Conservation (phyloP, 2,888 invertebrate species). For the Leptogaster cylindrica region DNA sequence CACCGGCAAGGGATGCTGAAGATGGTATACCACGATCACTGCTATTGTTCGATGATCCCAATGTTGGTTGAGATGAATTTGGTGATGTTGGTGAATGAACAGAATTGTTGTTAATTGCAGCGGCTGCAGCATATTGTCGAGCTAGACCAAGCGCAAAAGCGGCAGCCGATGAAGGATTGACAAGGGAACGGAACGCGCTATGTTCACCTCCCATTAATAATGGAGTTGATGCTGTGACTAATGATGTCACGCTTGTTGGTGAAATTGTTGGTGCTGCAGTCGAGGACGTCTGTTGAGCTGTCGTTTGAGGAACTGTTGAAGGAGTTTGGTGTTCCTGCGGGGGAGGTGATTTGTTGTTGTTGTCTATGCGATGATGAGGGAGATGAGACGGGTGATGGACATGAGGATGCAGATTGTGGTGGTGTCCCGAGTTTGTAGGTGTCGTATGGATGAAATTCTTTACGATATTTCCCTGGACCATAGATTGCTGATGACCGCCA, state of each 20-base stretch:
- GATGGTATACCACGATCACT: conserved; percentile 1
- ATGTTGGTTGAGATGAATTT: conserved; percentile 11
- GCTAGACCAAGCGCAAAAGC: conserved; percentile 62
- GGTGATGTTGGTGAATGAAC: conserved; percentile 31
- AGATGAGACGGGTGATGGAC: conserved; percentile 40
- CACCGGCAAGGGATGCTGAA: neutral
- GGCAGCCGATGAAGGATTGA: conserved; percentile 69
- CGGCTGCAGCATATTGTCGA: conserved; percentile 54
- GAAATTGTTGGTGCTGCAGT: conserved; percentile 51
- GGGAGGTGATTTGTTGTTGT: conserved; percentile 33
- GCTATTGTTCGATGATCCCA: conserved; percentile 13
- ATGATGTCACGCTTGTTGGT: conserved; percentile 53
- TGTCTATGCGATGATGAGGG: conserved; percentile 49
- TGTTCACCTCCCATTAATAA: conserved; percentile 86
- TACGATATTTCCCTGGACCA: conserved; percentile 50
- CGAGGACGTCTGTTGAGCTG: conserved; percentile 37
- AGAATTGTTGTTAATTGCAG: conserved; percentile 47
- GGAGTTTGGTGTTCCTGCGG: conserved; percentile 39
- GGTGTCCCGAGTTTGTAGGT: conserved; percentile 35
- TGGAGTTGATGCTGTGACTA: conserved; percentile 63
- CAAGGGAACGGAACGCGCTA: conserved; percentile 82
- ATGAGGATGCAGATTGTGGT: conserved; percentile 42
- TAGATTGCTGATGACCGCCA: conserved; percentile 54
- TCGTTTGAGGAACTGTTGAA: conserved; percentile 42
- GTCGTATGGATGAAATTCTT: conserved; percentile 42